These are phyloP conservation scores for Colinus virginianus DNA, from an alignment of 2,113 vertebrate species.

Conservation along the genomic window DNA sequence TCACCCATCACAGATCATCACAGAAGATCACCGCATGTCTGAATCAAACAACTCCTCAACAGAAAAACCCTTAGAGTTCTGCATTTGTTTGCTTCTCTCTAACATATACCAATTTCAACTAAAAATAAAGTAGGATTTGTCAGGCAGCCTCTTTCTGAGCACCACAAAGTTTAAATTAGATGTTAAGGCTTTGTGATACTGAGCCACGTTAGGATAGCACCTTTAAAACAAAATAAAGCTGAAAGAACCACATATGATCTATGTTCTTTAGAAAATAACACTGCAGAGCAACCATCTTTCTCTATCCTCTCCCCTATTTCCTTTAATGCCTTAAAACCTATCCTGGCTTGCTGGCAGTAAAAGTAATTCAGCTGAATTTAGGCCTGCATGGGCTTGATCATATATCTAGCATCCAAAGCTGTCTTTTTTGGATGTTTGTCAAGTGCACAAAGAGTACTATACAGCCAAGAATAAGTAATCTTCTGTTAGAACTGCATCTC, in stretches of 20 bases:
- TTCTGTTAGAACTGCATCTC: background rate
- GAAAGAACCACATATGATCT: background rate
- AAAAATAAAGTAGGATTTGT: slow-evolving; percentile 34
- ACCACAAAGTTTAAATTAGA: background rate
- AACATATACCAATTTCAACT: background rate
- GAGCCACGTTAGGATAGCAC: background rate
- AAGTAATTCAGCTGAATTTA: background rate
- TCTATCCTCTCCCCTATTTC: background rate
- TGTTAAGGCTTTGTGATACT: background rate
- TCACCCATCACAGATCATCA: background rate
- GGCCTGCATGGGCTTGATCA: background rate
- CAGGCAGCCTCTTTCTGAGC: background rate
- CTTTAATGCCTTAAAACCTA: background rate
- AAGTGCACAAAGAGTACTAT: background rate
- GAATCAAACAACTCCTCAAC: background rate
- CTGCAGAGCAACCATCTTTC: background rate
- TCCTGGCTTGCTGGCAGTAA: background rate
- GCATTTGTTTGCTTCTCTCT: slow-evolving; percentile 8
- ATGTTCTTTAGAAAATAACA: background rate
- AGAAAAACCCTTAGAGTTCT: slow-evolving; percentile 4
- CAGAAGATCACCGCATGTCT: background rate
- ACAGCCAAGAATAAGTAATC: background rate
- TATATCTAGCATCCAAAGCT: background rate
- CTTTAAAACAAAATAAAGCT: background rate
- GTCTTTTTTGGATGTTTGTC: background rate